Conservation (phyloP, 2,113 vertebrate species). For the Antechinus flavipes region DNA sequence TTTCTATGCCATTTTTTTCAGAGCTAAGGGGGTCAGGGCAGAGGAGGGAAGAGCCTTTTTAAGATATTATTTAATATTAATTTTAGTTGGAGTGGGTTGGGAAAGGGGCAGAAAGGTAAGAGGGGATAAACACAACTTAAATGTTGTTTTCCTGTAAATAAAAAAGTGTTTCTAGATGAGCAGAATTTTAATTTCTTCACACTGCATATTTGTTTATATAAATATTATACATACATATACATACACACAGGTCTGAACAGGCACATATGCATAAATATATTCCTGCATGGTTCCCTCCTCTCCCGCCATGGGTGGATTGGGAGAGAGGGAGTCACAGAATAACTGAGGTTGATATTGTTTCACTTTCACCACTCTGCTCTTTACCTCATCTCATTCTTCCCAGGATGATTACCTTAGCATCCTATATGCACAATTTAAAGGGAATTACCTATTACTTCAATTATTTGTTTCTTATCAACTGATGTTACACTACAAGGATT, state of each 20-base stretch:
- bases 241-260: neutral
- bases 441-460: constrained; percentile 89
- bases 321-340: constrained; percentile 48
- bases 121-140: neutral
- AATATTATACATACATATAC: accelerated
- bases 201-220: neutral
- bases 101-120: neutral
- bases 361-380: constrained; percentile 72
- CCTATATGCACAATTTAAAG: constrained; percentile 82
- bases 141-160: neutral
- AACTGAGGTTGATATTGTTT: constrained; percentile 61
- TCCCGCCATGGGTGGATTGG: neutral
- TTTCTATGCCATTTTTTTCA: constrained; percentile 36
- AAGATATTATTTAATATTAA: neutral
- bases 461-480: constrained; percentile 93
- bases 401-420: constrained; percentile 78
- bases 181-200: neutral
- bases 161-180: neutral
- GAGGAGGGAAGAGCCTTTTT: neutral
- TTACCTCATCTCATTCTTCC: constrained; percentile 68
- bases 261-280: neutral
- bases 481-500: constrained; percentile 96
- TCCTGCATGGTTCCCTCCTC: neutral
- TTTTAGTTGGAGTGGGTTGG: neutral
- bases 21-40: constrained; percentile 29